Percentiles rank a stretch among this genome's conserved stretches.
Conservation (phyloP, 2,113 vertebrate genomes). For the Oncorhynchus kisutch region DNA sequence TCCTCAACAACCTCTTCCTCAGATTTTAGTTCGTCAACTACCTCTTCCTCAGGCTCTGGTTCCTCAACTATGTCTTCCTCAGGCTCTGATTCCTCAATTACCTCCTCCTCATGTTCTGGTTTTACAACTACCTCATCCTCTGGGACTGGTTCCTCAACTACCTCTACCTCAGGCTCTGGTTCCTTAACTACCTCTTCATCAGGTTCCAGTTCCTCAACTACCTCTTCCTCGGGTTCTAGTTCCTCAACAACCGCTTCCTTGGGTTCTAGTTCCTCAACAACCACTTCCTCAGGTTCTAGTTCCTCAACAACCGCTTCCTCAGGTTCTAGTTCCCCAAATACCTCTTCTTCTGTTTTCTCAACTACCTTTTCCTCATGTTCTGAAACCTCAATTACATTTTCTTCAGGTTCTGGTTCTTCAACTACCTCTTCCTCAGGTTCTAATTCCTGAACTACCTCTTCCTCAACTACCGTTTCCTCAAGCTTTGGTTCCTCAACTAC, state of each 20-base stretch:
- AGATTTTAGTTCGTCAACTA: not conserved
- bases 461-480: no score
- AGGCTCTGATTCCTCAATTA: not conserved
- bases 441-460: no score
- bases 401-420: no score
- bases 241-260: no score
- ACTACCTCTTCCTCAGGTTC: no score
- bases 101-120: not conserved
- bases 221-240: not conserved
- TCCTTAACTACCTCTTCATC: not conserved
- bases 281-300: not conserved
- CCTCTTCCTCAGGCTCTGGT: not conserved
- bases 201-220: not conserved
- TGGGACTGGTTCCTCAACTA: not conserved
- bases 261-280: not conserved
- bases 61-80: not conserved
- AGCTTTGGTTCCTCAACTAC: no score
- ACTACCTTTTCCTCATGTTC: not conserved
- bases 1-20: conserved; percentile 11
- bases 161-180: not conserved
- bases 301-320: not conserved
- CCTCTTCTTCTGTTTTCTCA: not conserved
- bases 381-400: not conserved
- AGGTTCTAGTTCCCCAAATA: not conserved
- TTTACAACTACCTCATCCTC: not conserved